These are phyloP conservation scores for Amphiprion clarkii DNA, from an alignment of 2,797 vertebrate genomes.

Conservation along the genomic window DNA sequence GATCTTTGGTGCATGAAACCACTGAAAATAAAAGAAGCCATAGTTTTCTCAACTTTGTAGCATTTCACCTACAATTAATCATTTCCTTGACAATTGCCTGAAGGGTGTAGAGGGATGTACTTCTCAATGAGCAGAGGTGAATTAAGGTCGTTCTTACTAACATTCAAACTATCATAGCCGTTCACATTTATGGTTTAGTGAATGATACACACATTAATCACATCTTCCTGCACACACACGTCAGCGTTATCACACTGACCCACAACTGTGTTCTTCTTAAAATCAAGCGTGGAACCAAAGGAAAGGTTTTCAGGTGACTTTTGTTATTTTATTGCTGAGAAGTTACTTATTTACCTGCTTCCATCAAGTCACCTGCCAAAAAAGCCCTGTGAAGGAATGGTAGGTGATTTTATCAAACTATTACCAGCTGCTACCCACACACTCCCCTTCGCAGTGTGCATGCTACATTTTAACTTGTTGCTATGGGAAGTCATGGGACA, in stretches of 20 bases:
- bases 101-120: neutral
- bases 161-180: neutral
- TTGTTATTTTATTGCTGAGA: neutral
- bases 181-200: neutral
- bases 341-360: constrained; percentile 13
- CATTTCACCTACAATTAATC: neutral
- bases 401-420: constrained; percentile 5
- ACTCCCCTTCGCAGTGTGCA: neutral
- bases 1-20: too few relatives aligned
- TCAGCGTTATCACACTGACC: neutral
- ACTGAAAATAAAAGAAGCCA: neutral
- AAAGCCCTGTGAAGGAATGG: neutral
- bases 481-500: constrained; percentile 32
- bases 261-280: neutral
- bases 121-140: neutral
- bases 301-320: constrained; percentile 1
- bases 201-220: constrained; percentile 9
- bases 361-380: neutral
- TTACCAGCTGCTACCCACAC: constrained; percentile 11
- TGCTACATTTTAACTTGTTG: constrained; percentile 37
- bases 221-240: constrained; percentile 1
- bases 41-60: neutral
- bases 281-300: neutral
- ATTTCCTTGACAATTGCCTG: neutral
- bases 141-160: neutral